These are phyloP conservation scores for Dioctria linearis DNA, from an alignment of 2,888 invertebrate genomes.

Conservation along the genomic window DNA sequence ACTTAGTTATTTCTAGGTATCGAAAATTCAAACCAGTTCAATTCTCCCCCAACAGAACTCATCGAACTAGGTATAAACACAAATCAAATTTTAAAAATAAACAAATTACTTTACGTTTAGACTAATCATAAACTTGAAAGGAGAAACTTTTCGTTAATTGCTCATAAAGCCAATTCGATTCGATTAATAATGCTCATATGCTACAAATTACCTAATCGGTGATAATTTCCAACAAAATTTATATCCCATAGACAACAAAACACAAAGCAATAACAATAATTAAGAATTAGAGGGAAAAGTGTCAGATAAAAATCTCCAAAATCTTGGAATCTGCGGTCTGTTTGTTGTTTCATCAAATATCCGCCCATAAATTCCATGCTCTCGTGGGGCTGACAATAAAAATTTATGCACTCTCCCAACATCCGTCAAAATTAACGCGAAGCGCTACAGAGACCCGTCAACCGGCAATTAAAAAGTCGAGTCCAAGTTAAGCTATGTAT, in stretches of 20 bases:
- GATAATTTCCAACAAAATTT: conserved; percentile 1
- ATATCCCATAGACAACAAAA: background rate
- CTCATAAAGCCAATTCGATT: conserved; percentile 42
- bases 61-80: too few species aligned
- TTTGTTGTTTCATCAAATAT: conserved; percentile 50
- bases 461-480: conserved; percentile 36
- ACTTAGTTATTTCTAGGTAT: too few species aligned
- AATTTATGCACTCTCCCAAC: conserved; percentile 47
- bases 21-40: too few species aligned
- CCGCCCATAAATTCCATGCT: conserved; percentile 46
- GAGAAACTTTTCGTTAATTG: background rate
- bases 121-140: too few species aligned
- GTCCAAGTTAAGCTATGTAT: conserved; percentile 5
- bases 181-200: conserved; percentile 39
- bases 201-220: conserved; percentile 33
- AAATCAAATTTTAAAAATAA: too few species aligned
- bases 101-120: too few species aligned
- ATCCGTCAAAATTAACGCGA: conserved; percentile 40
- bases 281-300: conserved; percentile 29
- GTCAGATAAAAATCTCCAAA: conserved; percentile 31
- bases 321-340: conserved; percentile 29
- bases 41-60: too few species aligned
- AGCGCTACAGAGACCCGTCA: conserved; percentile 1
- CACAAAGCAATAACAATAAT: background rate
- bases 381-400: conserved; percentile 42